Percentiles rank a stretch among this genome's conserved stretches.
These are phyloP conservation scores for Platyrinchus mystaceus DNA, from an alignment of 2,797 vertebrate species.

Conservation along the genomic window DNA sequence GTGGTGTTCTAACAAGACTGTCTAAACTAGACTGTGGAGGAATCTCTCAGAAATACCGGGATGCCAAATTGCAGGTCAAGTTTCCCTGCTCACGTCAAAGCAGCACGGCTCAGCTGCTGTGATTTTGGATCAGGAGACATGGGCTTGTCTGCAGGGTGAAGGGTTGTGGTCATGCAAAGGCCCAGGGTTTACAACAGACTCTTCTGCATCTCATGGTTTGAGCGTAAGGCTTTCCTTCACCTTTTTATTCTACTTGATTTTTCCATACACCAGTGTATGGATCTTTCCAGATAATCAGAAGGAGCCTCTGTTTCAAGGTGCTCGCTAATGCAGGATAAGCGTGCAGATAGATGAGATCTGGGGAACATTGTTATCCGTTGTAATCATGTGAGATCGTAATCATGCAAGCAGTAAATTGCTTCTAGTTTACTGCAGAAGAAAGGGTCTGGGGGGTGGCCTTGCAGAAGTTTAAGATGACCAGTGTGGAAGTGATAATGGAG, in stretches of 20 bases:
- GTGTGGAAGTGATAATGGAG: neutral
- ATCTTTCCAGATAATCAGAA: neutral
- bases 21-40: too few relatives aligned
- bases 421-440: neutral
- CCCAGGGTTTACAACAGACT: neutral
- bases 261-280: neutral
- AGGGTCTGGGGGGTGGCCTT: neutral
- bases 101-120: neutral
- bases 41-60: neutral
- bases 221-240: neutral
- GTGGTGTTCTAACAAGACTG: too few relatives aligned
- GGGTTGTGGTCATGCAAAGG: rapidly evolving
- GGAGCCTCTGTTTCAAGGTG: neutral
- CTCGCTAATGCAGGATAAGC: neutral
- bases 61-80: neutral
- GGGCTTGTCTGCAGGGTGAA: neutral
- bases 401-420: neutral
- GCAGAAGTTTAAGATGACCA: neutral
- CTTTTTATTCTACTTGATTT: neutral
- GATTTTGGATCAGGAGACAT: neutral
- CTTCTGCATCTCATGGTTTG: neutral
- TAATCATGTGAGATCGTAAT: neutral
- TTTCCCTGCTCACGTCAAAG: rapidly evolving
- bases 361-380: rapidly evolving
- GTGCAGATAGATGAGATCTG: neutral